These are phyloP conservation scores for Helicoverpa zea DNA, from an alignment of 1,140 invertebrate species.

Conservation along the genomic window DNA sequence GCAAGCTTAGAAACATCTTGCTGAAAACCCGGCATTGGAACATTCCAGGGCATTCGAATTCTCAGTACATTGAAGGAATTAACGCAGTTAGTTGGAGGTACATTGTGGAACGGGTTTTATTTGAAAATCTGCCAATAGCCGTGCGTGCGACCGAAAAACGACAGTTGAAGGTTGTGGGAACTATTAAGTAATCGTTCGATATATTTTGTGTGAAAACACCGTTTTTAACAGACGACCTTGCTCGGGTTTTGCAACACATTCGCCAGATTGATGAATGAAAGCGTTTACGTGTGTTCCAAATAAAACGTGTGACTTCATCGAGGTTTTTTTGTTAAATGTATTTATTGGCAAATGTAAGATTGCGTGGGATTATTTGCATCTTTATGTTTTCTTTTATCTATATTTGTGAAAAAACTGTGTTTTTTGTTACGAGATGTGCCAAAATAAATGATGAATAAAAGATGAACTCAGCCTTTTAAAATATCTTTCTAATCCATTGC, in stretches of 20 bases:
- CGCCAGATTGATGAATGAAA: conserved; percentile 39
- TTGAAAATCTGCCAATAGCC: conserved; percentile 53
- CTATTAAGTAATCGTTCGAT: conserved; percentile 48
- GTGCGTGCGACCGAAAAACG: conserved; percentile 49
- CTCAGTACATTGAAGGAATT: conserved; percentile 15
- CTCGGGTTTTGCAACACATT: conserved; percentile 38
- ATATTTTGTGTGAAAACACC: conserved; percentile 33
- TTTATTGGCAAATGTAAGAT: conserved; percentile 14
- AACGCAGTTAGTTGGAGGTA: conserved; percentile 15
- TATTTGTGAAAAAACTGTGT: no score
- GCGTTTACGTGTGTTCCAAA: conserved; percentile 35
- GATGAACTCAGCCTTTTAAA: neutral
- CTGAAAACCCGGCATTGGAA: conserved; percentile 7
- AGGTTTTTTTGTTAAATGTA: conserved; percentile 20
- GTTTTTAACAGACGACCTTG: conserved; percentile 36
- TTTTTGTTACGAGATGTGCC: neutral
- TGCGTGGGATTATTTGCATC: neutral
- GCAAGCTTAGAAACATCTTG: neutral
- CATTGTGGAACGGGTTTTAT: conserved; percentile 43
- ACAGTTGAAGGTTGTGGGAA: conserved; percentile 46
- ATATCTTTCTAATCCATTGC: no score
- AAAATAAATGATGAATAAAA: neutral
- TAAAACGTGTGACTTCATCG: conserved; percentile 38
- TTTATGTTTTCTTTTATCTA: conserved; percentile 3
- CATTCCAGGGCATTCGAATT: conserved; percentile 22